phyloP scores from a whole-genome alignment of 2,888 invertebrate species.

The Alviniconcha strummeri region DNA sequence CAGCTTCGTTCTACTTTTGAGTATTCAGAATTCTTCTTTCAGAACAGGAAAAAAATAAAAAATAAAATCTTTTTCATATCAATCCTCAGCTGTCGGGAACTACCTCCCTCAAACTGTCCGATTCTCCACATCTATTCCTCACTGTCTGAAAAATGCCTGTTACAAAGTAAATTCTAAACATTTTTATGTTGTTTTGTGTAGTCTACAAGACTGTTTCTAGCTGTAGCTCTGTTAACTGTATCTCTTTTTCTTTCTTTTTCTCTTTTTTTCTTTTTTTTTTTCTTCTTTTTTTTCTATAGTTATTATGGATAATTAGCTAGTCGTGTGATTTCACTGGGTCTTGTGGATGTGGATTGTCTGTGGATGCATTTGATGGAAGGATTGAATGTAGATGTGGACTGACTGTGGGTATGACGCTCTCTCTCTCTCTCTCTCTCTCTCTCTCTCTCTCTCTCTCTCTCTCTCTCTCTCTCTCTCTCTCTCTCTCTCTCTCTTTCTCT shows the following conservation, averaged over 20 bases:
- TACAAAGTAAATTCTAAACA: too few relatives aligned
- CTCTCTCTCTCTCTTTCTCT: conserved; percentile 16
- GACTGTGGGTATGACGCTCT: background rate
- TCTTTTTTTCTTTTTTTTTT: background rate
- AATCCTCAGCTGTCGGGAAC: too few relatives aligned
- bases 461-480: background rate
- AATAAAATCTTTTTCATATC: too few relatives aligned
- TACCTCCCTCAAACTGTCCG: too few relatives aligned
- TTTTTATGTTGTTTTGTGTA: too few relatives aligned
- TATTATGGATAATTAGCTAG: background rate
- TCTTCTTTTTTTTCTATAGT: background rate
- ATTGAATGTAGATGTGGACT: background rate
- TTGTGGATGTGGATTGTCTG: background rate
- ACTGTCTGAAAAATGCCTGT: too few relatives aligned
- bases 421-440: background rate
- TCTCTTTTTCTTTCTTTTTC: background rate
- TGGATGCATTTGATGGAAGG: background rate
- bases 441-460: background rate
- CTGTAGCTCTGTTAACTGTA: background rate
- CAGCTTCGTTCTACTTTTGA: too few relatives aligned
- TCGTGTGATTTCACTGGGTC: background rate
- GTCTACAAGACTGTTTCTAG: too few relatives aligned
- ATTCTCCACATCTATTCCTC: too few relatives aligned
- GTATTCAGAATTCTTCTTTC: too few relatives aligned
- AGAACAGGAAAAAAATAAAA: too few relatives aligned